phyloP scores from a whole-genome alignment of 2,113 vertebrate species.

The Misgurnus mizolepis region DNA sequence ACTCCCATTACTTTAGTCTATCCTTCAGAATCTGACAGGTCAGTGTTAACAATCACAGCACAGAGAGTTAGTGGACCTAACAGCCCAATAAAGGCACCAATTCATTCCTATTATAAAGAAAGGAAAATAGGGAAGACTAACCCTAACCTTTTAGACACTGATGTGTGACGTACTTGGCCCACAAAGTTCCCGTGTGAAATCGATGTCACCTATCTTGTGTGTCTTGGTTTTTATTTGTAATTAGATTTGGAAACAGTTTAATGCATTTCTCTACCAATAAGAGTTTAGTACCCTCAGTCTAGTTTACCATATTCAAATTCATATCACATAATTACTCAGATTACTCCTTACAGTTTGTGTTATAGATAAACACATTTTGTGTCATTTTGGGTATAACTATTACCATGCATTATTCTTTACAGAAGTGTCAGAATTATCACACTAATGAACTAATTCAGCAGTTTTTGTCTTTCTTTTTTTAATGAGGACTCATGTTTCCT shows the following conservation, averaged over 20 bases:
- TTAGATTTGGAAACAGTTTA: background rate
- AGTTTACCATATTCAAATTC: too few relatives aligned
- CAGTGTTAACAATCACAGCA: slow-evolving; percentile 13
- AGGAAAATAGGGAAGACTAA: background rate
- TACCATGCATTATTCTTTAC: too few relatives aligned
- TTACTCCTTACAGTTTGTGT: too few relatives aligned
- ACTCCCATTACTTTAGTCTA: background rate
- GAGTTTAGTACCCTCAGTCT: background rate
- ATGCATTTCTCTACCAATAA: background rate
- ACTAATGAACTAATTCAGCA: too few relatives aligned
- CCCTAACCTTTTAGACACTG: background rate
- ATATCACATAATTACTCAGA: too few relatives aligned
- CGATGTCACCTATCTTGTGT: background rate
- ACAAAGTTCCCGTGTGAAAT: background rate
- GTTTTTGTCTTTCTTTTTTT: too few relatives aligned
- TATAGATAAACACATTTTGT: too few relatives aligned
- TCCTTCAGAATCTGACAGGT: slow-evolving; percentile 28
- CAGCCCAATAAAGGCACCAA: background rate
- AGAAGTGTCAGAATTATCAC: too few relatives aligned
- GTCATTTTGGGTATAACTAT: too few relatives aligned
- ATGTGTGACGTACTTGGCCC: background rate
- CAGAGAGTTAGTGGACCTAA: background rate
- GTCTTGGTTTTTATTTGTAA: background rate
- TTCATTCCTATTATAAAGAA: background rate
- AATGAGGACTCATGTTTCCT: background rate